Base-by-base conservation (phyloP, 2,888 invertebrate genomes). In the Panzeria rudis region DNA sequence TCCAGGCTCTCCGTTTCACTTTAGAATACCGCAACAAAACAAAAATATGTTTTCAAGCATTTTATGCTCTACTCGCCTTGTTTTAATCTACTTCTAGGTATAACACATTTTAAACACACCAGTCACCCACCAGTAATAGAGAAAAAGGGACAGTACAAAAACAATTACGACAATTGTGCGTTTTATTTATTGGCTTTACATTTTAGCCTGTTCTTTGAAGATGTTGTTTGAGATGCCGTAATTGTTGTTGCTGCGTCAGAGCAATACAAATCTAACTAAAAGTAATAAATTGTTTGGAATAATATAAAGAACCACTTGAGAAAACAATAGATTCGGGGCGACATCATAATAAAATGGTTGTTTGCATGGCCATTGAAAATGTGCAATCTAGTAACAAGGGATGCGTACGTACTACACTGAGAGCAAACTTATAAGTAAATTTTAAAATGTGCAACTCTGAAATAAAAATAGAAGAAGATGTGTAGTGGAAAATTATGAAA, bases 271-370 rank as follows among this genome's bases (percentile, higher is more conserved):
- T 85, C 78, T 50, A 83, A 85, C 85, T 85, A 79, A 83, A 79
- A 64, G 20, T 50, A 73, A 56, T 71, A 76, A 82, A 82, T 82
- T 62, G 69, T 59, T 69, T 44, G 38, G 29, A 66, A 41, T 38
- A 69, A 82, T 61, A 85, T 11, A 83, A 79, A 80, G 78, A 79
- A 71, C 85, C 85, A 85, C 85, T 85, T 83, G 78, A 85, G 41
- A 82, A 75, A 44, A 85, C 83, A 85, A 85, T 59, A 83, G 85
- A 71, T 78, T 62, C 78, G 54, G 73, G 82, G 82, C 85, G 85
- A 85, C 82, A 85, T 64, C 69, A 85, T 85, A 85, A 85, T 85
- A 85, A 85, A 83, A 85, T 79, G 78, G 75, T 85, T 73, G 80
- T 80, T 80, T 85, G 69, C 73, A 79, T 78, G 78, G 71, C 73